phyloP scores from a whole-genome alignment of 2,113 vertebrate genomes.

The Psittacara wagleri region DNA sequence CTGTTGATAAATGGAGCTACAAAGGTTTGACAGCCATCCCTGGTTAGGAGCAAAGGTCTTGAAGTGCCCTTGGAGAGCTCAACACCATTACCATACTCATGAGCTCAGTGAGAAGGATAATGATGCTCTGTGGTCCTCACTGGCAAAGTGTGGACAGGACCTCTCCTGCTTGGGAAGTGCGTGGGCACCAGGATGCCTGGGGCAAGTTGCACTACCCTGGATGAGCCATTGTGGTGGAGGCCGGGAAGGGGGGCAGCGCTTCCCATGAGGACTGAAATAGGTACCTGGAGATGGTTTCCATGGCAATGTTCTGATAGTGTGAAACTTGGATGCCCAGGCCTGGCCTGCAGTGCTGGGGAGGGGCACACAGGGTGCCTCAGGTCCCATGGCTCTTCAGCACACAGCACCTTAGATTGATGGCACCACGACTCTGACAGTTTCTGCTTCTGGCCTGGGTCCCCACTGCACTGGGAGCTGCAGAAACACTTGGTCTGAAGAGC shows the following conservation, averaged over 20 bases:
- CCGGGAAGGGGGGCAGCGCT: accelerated
- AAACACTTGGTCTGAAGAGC: background rate
- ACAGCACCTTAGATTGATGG: background rate
- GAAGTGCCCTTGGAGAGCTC: background rate
- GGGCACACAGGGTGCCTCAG: background rate
- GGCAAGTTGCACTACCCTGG: background rate
- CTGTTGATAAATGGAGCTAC: background rate
- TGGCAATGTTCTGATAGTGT: background rate
- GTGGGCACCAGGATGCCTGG: accelerated
- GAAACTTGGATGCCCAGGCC: background rate
- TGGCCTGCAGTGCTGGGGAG: background rate
- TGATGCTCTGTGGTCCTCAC: background rate
- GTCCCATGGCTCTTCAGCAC: accelerated
- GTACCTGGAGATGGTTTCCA: background rate
- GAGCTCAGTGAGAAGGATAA: background rate
- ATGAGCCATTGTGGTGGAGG: background rate
- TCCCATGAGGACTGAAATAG: background rate
- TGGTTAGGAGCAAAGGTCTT: background rate
- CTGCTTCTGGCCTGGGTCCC: background rate
- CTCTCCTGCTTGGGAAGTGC: background rate
- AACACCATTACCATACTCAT: accelerated
- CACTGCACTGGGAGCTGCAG: background rate
- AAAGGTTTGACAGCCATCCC: background rate
- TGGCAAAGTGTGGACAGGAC: background rate
- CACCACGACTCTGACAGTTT: accelerated